Evolutionary conservation across 1,140 invertebrate genomes (phyloP), one percentile per base, ranked within the genome.

Genomic region (Drosophila varians): DNA sequence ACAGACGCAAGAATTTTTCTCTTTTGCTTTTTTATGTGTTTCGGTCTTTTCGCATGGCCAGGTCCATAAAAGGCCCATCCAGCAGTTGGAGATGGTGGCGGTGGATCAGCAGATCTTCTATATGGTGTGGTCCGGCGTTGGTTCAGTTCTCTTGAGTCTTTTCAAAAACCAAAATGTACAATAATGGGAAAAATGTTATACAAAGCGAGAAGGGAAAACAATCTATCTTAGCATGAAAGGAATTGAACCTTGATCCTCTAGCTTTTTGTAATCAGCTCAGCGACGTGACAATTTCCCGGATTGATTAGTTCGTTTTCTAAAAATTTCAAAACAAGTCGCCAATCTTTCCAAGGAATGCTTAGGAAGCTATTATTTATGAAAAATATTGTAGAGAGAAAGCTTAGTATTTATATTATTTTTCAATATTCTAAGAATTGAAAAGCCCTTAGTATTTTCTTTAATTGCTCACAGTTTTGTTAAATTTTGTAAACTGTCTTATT

Each of bases 1-100:
- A 53, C 66, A 4, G 36, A 65, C 74, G 28, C 58, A 83, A 83
- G 78, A 83, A 83, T 84, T 84, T 72, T 76, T 83, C 66, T 57
- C 28, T 26, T 53, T 55, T 36, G 38, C 78, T 71, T 76, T 82
- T 49, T 70, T 25, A 23, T 53, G 47, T 36, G 38, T 57, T 64
- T 82, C 74, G 71, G 61, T 69, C 45, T 49, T 46, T 40, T 52
- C 75, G 79, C 79, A 84, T 79, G 84, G 79, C 45, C 25, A 38
- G 54, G 31, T 49, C 80, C 80, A 55, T 86, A 84, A 80, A 84
- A 80, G 80, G 80, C 61, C 61, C 62, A 26, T 18, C 25, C 46
- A 48, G 11, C 43, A 55, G n/a, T 40, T 47, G 53, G 40, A 55
- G 57, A 52, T 55, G 75, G 48, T 55, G 75, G 48, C 51, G 46